Conservation (phyloP, 2,797 vertebrate genomes). For the Masticophis lateralis region DNA sequence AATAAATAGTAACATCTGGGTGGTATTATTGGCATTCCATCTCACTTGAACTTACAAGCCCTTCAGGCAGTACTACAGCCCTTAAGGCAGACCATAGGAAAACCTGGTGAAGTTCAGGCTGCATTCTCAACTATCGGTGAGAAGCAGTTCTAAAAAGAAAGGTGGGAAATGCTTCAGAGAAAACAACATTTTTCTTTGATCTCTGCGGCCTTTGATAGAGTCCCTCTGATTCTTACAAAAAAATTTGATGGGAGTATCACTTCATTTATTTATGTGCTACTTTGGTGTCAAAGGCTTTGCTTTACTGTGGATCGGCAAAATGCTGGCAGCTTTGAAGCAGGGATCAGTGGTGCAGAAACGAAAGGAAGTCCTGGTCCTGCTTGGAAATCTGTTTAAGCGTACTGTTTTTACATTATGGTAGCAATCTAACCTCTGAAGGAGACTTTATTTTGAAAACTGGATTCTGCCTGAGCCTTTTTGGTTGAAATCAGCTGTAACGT, state of each 20-base stretch:
- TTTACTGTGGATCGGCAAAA: slow-evolving; percentile 8
- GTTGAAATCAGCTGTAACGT: neutral
- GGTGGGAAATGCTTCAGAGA: slow-evolving; percentile 3
- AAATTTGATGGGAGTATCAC: neutral
- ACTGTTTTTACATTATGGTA: neutral
- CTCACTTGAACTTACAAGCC: neutral
- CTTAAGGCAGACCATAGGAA: neutral
- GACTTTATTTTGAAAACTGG: neutral
- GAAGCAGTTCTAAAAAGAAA: slow-evolving; percentile 19
- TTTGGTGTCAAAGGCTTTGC: slow-evolving; percentile 18
- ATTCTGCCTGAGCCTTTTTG: neutral
- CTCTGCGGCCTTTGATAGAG: slow-evolving; percentile 18
- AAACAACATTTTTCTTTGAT: slow-evolving; percentile 23
- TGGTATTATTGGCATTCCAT: neutral
- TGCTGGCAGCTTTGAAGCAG: neutral
- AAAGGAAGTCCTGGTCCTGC: neutral
- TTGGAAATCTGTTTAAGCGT: neutral
- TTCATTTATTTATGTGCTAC: slow-evolving; percentile 39
- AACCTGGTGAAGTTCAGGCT: neutral
- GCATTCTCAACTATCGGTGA: neutral
- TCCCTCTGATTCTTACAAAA: slow-evolving; percentile 28
- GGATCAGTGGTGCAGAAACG: neutral
- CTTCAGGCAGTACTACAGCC: neutral
- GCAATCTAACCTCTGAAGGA: neutral
- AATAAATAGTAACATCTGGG: neutral